phyloP scores from a whole-genome alignment of 2,797 vertebrate species.

The Typhlichthys eigenmanni region DNA sequence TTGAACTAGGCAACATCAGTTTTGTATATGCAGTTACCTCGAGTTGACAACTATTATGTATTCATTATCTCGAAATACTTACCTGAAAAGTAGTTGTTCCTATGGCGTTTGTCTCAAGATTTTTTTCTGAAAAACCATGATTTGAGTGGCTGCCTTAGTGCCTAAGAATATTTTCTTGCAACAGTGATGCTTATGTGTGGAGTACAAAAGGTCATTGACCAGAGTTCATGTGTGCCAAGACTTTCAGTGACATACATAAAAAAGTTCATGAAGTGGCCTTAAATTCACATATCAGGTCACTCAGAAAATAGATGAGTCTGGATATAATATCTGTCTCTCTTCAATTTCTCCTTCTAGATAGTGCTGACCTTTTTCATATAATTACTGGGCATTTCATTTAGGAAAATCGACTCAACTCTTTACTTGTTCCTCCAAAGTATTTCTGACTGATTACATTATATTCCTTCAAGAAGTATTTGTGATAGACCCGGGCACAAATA shows the following conservation, averaged over 20 bases:
- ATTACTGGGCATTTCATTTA: slow-evolving; percentile 2
- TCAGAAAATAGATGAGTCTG: slow-evolving; percentile 14
- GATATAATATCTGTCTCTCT: slow-evolving; percentile 32
- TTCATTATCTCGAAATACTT: slow-evolving; percentile 25
- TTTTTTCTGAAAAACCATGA: neutral
- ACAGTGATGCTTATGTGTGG: too few relatives aligned
- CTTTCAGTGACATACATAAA: too few relatives aligned
- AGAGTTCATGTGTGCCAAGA: too few relatives aligned
- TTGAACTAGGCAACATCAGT: slow-evolving; percentile 3
- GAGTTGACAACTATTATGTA: slow-evolving; percentile 24
- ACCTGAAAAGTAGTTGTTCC: neutral
- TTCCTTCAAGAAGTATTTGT: slow-evolving; percentile 30
- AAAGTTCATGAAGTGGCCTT: slow-evolving; percentile 2
- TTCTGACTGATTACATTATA: slow-evolving; percentile 46
- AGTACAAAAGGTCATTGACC: neutral
- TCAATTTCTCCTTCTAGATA: slow-evolving; percentile 9
- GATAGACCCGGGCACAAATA: slow-evolving; percentile 23
- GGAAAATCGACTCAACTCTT: too few relatives aligned
- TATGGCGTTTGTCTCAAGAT: neutral
- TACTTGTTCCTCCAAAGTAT: too few relatives aligned
- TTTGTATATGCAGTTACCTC: slow-evolving; percentile 38
- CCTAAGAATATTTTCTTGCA: neutral
- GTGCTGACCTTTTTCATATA: slow-evolving; percentile 43
- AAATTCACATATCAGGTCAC: too few relatives aligned
- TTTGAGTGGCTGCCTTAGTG: neutral